These are phyloP conservation scores for Cristatella mucedo DNA, from an alignment of 2,888 invertebrate species.

Conservation along the genomic window DNA sequence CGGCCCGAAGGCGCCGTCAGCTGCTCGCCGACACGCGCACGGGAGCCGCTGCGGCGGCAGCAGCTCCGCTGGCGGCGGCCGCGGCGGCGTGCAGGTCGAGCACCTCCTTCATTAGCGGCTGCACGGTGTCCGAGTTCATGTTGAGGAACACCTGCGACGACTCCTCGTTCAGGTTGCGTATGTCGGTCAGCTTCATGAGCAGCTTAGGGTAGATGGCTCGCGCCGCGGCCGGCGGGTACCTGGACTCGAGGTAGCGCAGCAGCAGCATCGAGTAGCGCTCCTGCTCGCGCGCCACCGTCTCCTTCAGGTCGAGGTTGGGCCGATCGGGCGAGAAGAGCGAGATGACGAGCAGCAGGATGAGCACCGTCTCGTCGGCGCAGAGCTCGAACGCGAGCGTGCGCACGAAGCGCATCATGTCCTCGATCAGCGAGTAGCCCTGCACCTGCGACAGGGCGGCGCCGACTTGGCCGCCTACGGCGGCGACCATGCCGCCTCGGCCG, in stretches of 20 bases:
- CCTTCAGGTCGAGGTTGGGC: conserved; percentile 26
- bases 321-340: conserved; percentile 40
- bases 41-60: too few species aligned
- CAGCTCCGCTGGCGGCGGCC: too few species aligned
- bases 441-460: conserved; percentile 12
- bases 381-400: conserved; percentile 32
- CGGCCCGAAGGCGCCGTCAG: too few species aligned
- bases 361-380: conserved; percentile 35
- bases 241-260: conserved; percentile 62
- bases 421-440: conserved; percentile 27
- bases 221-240: conserved; percentile 57
- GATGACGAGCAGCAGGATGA: conserved; percentile 37
- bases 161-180: conserved; percentile 33
- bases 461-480: neutral
- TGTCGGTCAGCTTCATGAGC: conserved; percentile 37
- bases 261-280: conserved; percentile 60
- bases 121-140: conserved; percentile 22
- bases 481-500: conserved; percentile 11
- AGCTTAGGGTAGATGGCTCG: conserved; percentile 42
- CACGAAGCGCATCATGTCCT: conserved; percentile 38
- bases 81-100: conserved; percentile 21
- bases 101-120: conserved; percentile 26
- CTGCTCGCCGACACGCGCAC: too few species aligned
- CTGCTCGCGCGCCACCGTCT: conserved; percentile 30
- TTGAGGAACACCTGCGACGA: conserved; percentile 22